phyloP scores from a whole-genome alignment of 1,140 invertebrate genomes.

The Delia radicum region DNA sequence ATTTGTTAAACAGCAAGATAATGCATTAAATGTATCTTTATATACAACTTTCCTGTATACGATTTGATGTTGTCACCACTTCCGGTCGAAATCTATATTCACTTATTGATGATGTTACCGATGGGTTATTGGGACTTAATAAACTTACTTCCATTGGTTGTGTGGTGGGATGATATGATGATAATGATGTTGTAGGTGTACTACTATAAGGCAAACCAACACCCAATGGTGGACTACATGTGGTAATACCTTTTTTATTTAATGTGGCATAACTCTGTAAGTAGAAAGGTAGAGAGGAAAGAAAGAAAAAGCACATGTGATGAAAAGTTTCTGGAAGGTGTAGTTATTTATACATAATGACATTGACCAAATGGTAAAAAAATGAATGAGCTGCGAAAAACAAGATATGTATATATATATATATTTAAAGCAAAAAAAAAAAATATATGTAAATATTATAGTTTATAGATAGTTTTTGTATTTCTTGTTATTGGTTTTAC shows the following conservation, averaged over 20 bases:
- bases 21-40: slow-evolving; percentile 56
- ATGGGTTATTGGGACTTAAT: slow-evolving; percentile 54
- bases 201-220: slow-evolving; percentile 40
- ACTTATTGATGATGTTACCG: slow-evolving; percentile 63
- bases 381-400: neutral
- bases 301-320: neutral
- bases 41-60: slow-evolving; percentile 86
- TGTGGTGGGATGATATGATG: slow-evolving; percentile 51
- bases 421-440: neutral
- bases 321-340: neutral
- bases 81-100: slow-evolving; percentile 69
- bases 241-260: slow-evolving; percentile 54
- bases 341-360: slow-evolving; percentile 1
- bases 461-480: too few species aligned
- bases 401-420: neutral
- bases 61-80: slow-evolving; percentile 78
- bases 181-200: slow-evolving; percentile 36
- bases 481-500: neutral
- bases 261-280: slow-evolving; percentile 54
- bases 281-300: neutral
- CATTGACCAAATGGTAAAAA: slow-evolving; percentile 6
- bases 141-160: slow-evolving; percentile 55
- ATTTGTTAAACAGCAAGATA: neutral
- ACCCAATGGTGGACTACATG: slow-evolving; percentile 50
- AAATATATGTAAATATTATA: neutral